phyloP scores from a whole-genome alignment of 2,797 vertebrate genomes.

The Sitta carolinensis region DNA sequence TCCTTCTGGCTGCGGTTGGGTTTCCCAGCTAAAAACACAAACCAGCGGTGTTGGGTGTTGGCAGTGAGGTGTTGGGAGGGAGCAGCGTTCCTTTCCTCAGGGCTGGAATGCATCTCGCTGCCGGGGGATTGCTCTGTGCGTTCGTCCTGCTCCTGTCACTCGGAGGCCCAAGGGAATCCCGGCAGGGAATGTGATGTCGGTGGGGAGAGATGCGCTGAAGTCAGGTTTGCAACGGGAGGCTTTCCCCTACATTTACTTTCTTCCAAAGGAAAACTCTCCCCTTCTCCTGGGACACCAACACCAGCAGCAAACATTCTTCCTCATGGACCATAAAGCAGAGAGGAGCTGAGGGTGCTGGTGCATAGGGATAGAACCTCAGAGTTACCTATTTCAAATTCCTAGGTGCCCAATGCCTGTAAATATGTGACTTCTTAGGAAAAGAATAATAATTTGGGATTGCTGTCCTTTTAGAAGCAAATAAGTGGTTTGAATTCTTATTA shows the following conservation, averaged over 20 bases:
- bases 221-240: not conserved
- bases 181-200: not conserved
- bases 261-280: not conserved
- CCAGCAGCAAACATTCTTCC: not conserved
- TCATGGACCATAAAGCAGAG: not conserved
- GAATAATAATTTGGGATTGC: not conserved
- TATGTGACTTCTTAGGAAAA: not conserved
- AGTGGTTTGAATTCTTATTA: not conserved
- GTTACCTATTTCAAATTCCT: not conserved
- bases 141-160: not conserved
- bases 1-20: rapidly evolving
- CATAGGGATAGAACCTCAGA: not conserved
- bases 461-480: not conserved
- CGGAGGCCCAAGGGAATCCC: not conserved
- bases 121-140: rapidly evolving
- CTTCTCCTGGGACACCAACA: not conserved
- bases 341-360: not conserved
- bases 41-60: rapidly evolving
- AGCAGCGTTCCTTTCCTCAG: rapidly evolving
- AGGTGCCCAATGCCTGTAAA: not conserved
- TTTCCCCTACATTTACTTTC: not conserved
- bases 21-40: not conserved
- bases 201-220: not conserved
- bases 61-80: not conserved
- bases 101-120: rapidly evolving